phyloP scores from a whole-genome alignment of 2,888 invertebrate genomes.

The Pilophorus perplexus region DNA sequence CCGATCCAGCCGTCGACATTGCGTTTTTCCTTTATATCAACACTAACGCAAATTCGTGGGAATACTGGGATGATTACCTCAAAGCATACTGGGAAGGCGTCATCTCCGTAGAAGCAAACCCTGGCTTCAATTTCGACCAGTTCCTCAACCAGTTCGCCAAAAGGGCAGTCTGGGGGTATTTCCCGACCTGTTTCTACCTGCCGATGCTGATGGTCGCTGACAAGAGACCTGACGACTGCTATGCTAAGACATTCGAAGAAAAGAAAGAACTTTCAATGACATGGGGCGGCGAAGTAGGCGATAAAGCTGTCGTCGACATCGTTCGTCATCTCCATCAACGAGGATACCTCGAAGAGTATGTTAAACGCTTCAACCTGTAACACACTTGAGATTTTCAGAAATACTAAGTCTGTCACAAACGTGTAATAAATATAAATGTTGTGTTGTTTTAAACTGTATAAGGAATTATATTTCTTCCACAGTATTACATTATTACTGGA shows the following conservation, averaged over 20 bases:
- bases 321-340: conserved; percentile 47
- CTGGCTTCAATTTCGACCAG: conserved; percentile 35
- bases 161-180: conserved; percentile 44
- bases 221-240: neutral
- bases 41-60: too few species aligned
- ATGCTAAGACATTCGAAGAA: neutral
- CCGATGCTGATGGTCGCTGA: conserved; percentile 41
- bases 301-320: conserved; percentile 37
- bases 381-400: too few species aligned
- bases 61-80: conserved; percentile 50
- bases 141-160: conserved; percentile 39
- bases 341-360: conserved; percentile 43
- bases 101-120: conserved; percentile 18
- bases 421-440: too few species aligned
- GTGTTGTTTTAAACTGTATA: too few species aligned
- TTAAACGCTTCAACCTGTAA: neutral
- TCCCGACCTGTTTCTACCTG: conserved; percentile 42
- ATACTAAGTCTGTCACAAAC: too few species aligned
- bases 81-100: conserved; percentile 49
- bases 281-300: conserved; percentile 36
- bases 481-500: too few species aligned
- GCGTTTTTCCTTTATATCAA: conserved; percentile 52
- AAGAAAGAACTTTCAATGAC: neutral
- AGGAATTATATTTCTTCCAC: too few species aligned
- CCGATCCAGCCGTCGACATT: conserved; percentile 52